Percentiles rank a stretch among this genome's conserved stretches.
These are phyloP conservation scores for Myoxocephalus aenaeus DNA, from an alignment of 2,797 vertebrate species.

Conservation along the genomic window DNA sequence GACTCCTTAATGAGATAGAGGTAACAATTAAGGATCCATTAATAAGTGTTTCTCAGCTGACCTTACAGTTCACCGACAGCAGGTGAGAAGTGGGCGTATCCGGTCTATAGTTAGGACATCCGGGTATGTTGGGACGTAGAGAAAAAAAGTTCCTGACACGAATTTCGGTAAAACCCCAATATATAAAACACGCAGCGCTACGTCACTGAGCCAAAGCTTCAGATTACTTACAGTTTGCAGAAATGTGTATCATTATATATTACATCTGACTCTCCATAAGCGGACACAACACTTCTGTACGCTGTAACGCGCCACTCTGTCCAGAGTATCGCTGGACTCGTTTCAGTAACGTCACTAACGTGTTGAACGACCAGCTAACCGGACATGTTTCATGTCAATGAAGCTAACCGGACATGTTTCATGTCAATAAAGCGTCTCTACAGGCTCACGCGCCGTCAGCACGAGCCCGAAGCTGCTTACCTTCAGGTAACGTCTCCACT, in stretches of 20 bases:
- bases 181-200: background rate
- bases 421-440: accelerated
- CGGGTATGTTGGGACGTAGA: background rate
- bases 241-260: background rate
- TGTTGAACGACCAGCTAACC: too few species aligned
- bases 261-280: background rate
- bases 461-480: constrained; percentile 26
- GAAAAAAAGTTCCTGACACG: background rate
- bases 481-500: constrained; percentile 46
- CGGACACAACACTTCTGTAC: too few species aligned
- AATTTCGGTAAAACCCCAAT: background rate
- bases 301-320: background rate
- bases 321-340: background rate
- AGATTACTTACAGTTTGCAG: background rate
- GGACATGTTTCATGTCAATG: too few species aligned
- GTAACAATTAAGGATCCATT: background rate
- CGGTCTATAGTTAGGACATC: background rate
- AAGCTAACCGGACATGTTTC: too few species aligned
- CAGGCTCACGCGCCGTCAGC: too few species aligned
- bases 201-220: background rate
- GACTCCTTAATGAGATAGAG: background rate
- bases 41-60: too few species aligned
- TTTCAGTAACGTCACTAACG: background rate
- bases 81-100: background rate
- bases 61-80: background rate